Conservation (phyloP, 2,113 vertebrate genomes). For the Platichthys flesus region DNA sequence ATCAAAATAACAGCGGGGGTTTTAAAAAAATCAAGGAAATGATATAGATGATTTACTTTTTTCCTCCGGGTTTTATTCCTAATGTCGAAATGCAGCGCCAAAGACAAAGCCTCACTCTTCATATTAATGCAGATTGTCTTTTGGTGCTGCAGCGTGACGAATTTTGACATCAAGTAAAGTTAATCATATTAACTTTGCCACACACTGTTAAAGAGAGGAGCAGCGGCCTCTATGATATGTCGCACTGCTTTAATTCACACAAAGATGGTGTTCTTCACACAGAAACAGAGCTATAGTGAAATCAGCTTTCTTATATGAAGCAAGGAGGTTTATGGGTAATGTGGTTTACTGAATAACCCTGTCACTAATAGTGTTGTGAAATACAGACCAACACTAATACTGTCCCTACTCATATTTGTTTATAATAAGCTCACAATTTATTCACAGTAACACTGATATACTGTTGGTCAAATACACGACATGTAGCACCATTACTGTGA, state of each 20-base stretch:
- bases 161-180: constrained; percentile 18
- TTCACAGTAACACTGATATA: background rate
- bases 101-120: background rate
- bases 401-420: background rate
- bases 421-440: constrained; percentile 16
- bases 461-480: constrained; percentile 19
- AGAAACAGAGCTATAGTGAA: constrained; percentile 4
- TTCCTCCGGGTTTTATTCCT: constrained; percentile 17
- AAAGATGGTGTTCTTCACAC: background rate
- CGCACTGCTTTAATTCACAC: background rate
- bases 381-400: background rate
- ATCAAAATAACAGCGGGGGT: background rate
- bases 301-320: constrained; percentile 10
- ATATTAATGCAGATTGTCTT: constrained; percentile 30
- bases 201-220: background rate
- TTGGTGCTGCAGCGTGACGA: constrained; percentile 13
- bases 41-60: background rate
- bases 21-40: constrained; percentile 3
- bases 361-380: background rate
- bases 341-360: background rate
- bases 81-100: background rate
- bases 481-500: constrained; percentile 33
- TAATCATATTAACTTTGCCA: constrained; percentile 15
- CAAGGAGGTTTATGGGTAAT: background rate
- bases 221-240: background rate